phyloP scores from a whole-genome alignment of 2,113 vertebrate genomes.

The Periophthalmodon schlosseri region DNA sequence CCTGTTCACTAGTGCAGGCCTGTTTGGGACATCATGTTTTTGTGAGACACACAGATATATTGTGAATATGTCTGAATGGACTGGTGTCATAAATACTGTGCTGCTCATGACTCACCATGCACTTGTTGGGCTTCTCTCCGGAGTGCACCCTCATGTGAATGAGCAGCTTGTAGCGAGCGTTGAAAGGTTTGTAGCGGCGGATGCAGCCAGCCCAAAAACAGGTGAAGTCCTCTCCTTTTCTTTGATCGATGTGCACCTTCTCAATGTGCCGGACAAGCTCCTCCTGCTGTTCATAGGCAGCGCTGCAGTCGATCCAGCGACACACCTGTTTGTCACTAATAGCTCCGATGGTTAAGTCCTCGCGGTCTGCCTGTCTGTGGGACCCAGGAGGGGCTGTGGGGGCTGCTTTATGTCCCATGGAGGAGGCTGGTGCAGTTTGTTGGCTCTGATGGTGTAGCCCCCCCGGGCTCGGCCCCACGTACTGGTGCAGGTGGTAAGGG shows the following conservation, averaged over 20 bases:
- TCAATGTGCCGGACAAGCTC: constrained; percentile 99
- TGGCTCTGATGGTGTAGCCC: constrained; percentile 74
- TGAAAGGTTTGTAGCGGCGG: constrained; percentile 97
- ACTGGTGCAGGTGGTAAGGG: constrained; percentile 89
- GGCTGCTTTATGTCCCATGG: constrained; percentile 74
- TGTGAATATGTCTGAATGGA: neutral
- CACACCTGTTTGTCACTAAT: constrained; percentile 85
- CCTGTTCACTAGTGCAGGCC: constrained; percentile 56
- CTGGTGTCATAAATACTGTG: neutral
- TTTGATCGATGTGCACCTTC: constrained; percentile 97
- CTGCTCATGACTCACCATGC: constrained; percentile 89
- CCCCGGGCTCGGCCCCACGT: constrained; percentile 74
- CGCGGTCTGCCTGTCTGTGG: constrained; percentile 66
- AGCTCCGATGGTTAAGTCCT: constrained; percentile 63
- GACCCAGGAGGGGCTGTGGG: constrained; percentile 62
- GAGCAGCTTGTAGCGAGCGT: constrained; percentile 98
- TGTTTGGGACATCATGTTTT: constrained; percentile 40
- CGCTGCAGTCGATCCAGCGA: constrained; percentile 98
- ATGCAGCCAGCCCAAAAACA: constrained; percentile 98
- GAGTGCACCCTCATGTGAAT: constrained; percentile 99
- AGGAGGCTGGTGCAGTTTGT: constrained; percentile 57
- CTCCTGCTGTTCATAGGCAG: constrained; percentile 93
- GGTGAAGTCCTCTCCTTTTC: constrained; percentile 98
- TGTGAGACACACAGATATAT: constrained; percentile 24
- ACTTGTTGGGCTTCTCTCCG: constrained; percentile 99